phyloP scores from a whole-genome alignment of 2,113 vertebrate genomes.

The Solea senegalensis region DNA sequence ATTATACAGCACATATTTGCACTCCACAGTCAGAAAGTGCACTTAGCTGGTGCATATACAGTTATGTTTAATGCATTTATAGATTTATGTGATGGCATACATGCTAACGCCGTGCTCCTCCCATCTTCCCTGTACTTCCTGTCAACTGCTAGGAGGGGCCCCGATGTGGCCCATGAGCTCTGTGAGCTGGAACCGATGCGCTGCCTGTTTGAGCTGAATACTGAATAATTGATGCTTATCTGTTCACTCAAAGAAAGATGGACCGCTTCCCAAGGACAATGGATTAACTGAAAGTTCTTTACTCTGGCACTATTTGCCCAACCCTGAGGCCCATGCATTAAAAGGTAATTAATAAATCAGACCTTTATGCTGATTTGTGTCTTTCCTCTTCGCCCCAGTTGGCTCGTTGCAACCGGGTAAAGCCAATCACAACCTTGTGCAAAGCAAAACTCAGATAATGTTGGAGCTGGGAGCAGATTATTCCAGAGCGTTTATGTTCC shows the following conservation, averaged over 20 bases:
- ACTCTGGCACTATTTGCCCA: slow-evolving; percentile 37
- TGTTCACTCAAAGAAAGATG: slow-evolving; percentile 52
- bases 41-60: slow-evolving; percentile 12
- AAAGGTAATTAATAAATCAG: slow-evolving; percentile 63
- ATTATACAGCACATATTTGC: not conserved
- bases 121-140: not conserved
- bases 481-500: no score
- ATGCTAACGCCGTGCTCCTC: slow-evolving; percentile 24
- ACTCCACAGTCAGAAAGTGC: slow-evolving; percentile 17
- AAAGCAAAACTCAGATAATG: no score
- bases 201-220: slow-evolving; percentile 42
- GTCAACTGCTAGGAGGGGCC: slow-evolving; percentile 10
- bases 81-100: slow-evolving; percentile 20
- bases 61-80: slow-evolving; percentile 40
- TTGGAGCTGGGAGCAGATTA: no score
- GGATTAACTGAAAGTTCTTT: slow-evolving; percentile 54
- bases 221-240: slow-evolving; percentile 71
- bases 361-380: slow-evolving; percentile 29
- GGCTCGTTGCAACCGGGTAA: not conserved
- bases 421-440: no score
- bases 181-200: slow-evolving; percentile 14
- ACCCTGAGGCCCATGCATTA: slow-evolving; percentile 32
- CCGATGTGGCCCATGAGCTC: not conserved
- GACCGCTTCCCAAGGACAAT: slow-evolving; percentile 60
- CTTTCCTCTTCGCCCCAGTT: slow-evolving; percentile 9